A percentile compares a stretch with the other conserved stretches of the same genome.
Evolutionary conservation across 2,113 vertebrate genomes (phyloP).

Genomic region (Pardalotus punctatus): DNA sequence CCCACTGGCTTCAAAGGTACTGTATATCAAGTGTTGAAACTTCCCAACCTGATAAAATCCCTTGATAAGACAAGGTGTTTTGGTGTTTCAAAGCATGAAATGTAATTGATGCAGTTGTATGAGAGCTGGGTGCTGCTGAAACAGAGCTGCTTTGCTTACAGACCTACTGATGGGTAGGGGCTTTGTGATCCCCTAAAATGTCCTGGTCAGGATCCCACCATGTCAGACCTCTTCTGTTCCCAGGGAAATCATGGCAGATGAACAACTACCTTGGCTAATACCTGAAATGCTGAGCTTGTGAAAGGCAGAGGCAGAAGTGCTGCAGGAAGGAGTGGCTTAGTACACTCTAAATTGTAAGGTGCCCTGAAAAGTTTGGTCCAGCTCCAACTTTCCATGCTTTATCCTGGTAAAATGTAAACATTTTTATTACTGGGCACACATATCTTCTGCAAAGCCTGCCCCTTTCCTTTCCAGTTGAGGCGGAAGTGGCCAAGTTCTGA

Average conservation of each 20-base stretch:
- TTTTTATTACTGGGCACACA: neutral
- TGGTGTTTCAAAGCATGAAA: neutral
- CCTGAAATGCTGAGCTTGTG: neutral
- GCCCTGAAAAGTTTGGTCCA: neutral
- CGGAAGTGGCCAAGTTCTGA: neutral
- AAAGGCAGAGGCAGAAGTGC: neutral
- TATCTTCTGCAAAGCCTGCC: neutral
- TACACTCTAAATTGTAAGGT: neutral
- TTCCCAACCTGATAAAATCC: neutral
- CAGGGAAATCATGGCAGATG: neutral
- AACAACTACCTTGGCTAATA: neutral
- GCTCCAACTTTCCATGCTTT: neutral
- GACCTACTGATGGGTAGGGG: neutral
- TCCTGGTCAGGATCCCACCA: neutral
- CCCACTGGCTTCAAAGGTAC: constrained; percentile 28
- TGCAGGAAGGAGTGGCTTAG: neutral
- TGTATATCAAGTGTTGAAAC: constrained; percentile 38
- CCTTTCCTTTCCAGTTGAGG: neutral
- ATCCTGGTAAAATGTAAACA: neutral
- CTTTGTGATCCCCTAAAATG: neutral
- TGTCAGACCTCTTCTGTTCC: neutral
- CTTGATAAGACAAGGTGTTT: neutral
- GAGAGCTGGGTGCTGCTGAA: neutral
- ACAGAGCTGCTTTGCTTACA: neutral
- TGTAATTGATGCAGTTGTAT: neutral